Base-by-base conservation (phyloP, 2,797 vertebrate species). In the Pelodytes ibericus region DNA sequence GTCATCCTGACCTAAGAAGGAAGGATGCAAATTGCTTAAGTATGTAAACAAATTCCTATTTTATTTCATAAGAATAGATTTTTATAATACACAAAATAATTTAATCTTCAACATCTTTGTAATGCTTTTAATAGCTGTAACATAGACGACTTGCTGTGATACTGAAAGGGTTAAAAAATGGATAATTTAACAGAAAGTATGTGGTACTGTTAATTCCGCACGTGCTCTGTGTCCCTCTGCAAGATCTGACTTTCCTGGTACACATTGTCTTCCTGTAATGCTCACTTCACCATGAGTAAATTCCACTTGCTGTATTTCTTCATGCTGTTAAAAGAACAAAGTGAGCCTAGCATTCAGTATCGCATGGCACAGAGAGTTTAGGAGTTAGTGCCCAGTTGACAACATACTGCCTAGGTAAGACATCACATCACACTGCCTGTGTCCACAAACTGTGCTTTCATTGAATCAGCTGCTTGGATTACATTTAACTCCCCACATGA, bases 251-350 rank as follows among this genome's bases (percentile, higher is more conserved):
- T 22, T 53, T 53, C 8, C 20, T 22, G n/a, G 49, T 13, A 53
- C 49, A 53, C 20, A 24, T 53, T 53, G 20, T 53, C 24, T 53
- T 9, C 7, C 49, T 53, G n/a, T 24, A 24, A 8, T 53, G 49
- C 24, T 53, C 49, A n/a, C 49, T 53, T 53, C 20, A 5, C n/a
- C 20, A 53, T 20, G 6, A 22, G n/a, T 53, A n/a, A 20, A 16
- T 22, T 53, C 13, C 36, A 8, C 4, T 58, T 58, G 8, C 27
- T 58, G 1, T 53, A 20, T 9, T 11, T 53, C 11, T 2, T 26
- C 56, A 29, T 58, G 56, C 56, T 58, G 56, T 58, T 11, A 47
- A 29, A 58, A 58, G 56, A 58, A 58, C 56, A 26, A 29, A 58
- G 25, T 58, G 56, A 58, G 6, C 56, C 26, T 26, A 2, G 26